phyloP scores from a whole-genome alignment of 2,888 invertebrate genomes.

The Metallyticus violacea region DNA sequence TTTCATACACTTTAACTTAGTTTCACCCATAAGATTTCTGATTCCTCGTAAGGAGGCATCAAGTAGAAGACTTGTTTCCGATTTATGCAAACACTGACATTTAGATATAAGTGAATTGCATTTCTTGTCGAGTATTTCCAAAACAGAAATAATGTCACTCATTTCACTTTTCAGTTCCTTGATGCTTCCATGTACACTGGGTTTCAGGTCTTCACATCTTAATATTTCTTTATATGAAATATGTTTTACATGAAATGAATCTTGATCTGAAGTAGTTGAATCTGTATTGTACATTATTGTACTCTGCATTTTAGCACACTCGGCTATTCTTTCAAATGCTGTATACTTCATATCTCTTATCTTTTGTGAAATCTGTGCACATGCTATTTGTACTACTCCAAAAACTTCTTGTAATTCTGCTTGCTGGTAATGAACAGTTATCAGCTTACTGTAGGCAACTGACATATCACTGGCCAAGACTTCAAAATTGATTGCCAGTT shows the following conservation, averaged over 20 bases:
- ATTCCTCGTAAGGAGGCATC: neutral
- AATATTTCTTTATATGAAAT: neutral
- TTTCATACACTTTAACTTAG: neutral
- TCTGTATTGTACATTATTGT: neutral
- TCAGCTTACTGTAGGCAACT: neutral
- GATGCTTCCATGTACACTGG: neutral
- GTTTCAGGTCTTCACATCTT: neutral
- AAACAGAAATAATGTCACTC: neutral
- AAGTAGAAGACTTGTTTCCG: neutral
- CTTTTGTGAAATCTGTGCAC: neutral
- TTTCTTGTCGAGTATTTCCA: neutral
- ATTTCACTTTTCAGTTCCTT: neutral
- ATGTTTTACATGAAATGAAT: neutral
- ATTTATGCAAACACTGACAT: neutral
- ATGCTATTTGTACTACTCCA: neutral
- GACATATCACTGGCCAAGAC: neutral
- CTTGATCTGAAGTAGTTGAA: neutral
- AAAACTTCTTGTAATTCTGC: neutral
- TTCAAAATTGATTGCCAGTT: neutral
- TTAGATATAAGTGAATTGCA: neutral
- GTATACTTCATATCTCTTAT: neutral
- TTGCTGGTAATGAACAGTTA: neutral
- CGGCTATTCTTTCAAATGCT: neutral
- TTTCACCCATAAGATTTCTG: neutral
- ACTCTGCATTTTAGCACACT: neutral